Base-by-base conservation (phyloP, 1,140 invertebrate species). In the Phortica variegata region DNA sequence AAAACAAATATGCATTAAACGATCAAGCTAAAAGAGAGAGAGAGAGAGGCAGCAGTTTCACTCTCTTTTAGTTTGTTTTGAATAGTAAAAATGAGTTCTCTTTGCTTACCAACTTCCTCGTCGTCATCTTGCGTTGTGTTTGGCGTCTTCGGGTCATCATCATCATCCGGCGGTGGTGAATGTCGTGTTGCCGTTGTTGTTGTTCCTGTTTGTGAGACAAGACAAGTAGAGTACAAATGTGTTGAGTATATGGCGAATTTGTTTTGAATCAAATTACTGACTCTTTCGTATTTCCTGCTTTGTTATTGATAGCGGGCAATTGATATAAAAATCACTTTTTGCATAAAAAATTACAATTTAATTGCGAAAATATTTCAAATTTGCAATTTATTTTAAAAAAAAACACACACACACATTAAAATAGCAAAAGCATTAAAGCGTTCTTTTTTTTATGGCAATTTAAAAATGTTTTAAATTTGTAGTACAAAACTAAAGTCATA, bases 51-150 rank as follows among this genome's bases (percentile, higher is more conserved):
- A 15, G 26, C 9, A 16, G 37, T 10, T 51, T 3, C 3, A 9
- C 18, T 40, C 38, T 40, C 19, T 33, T 17, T n/a, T 18, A 7
- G 43, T 15, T n/a, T 31, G 12, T 15, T 12, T 21, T 9, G 19
- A 34, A n/a, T 21, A 18, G 5, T 23, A 18, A 10, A 36, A 31
- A 18, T 36, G 3, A 7, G 1, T n/a, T 31, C 26, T n/a, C 10
- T 15, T 41, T 43, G 58, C 65, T 68, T 37, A 73, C 70, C 70
- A 41, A 73, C 56, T 41, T 73, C 70, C 20, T 45, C 60, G 48
- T 73, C 58, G 34, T 47, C 34, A 38, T 63, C 56, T 26, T 45
- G 41, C n/a, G 49, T 52, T 13, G 56, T 58, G 32, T 70, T 73
- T 44, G 60, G 54, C 29, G 69, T 66, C 32, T 52, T 57, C n/a